Base-by-base conservation (phyloP, 2,888 invertebrate species). In the Drosophila buzzatii region DNA sequence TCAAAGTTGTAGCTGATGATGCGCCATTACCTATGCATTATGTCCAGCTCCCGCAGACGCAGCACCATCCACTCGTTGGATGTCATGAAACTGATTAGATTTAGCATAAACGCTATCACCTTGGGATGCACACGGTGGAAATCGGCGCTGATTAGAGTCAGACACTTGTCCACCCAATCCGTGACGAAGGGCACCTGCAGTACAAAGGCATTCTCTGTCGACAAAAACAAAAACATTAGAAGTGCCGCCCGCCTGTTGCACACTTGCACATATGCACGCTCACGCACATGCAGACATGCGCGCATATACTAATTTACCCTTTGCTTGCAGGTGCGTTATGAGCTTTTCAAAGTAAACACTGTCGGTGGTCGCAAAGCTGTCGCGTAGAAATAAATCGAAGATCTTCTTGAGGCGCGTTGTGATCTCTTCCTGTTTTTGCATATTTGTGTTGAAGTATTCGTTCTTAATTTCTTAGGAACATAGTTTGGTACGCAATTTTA, bases 301-400 rank as follows among this genome's bases (percentile, higher is more conserved):
- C 35, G 35, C 27, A n/a, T 27, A 37, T n/a, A 58, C 41, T 53
- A 93, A 92, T 90, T 94, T 93, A 78, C 93, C 92, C 81, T 93
- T 93, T 58, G 94, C 94, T 23, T 94, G 92, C 77, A 96, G 91
- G 92, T 95, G 95, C 62, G 94, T 94, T 73, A 96, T 93, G 52
- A 96, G 93, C 79, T 94, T 94, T 90, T 95, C 96, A 70, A 95
- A 94, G 91, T 96, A 95, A 81, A 95, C 95, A 92, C 94, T 95
- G 90, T 95, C 92, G 14, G 88, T 90, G 52, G 85, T 88, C 47
- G 81, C 78, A 76, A 91, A 91, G 70, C 91, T 90, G 45, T 83
- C 83, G 35, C 79, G 77, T 41, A 93, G 71, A 66, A 92, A 92
- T 70, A 82, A 70, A 61, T 91, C 90, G 31, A 93, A 85, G 23